These are phyloP conservation scores for Leptura quadrifasciata DNA, from an alignment of 2,888 invertebrate species.

Conservation along the genomic window DNA sequence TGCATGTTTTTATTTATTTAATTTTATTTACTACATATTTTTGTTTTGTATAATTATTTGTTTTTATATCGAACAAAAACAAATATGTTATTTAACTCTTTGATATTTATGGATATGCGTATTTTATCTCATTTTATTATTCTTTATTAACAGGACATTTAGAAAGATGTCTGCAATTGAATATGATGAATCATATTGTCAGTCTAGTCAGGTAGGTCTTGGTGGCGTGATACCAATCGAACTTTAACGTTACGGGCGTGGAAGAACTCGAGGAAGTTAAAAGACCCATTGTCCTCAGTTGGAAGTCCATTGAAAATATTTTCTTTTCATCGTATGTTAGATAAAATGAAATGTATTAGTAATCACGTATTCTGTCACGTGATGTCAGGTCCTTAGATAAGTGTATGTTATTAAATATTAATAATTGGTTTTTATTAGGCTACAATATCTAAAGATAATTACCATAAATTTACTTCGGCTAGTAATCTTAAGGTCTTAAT, in stretches of 20 bases:
- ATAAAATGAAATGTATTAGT: neutral
- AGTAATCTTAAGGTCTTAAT: neutral
- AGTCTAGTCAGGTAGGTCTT: neutral
- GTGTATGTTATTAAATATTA: neutral
- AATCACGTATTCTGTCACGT: neutral
- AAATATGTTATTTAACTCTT: too few relatives aligned
- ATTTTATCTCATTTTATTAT: too few relatives aligned
- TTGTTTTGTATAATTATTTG: too few relatives aligned
- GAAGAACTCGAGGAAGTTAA: neutral
- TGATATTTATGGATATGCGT: too few relatives aligned
- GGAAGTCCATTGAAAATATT: neutral
- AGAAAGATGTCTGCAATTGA: neutral
- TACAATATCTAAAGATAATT: neutral
- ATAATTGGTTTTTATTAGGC: neutral
- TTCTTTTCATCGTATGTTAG: neutral
- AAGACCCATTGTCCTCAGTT: conserved; percentile 7
- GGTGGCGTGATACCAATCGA: neutral
- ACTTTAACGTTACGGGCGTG: neutral
- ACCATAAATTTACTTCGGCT: neutral
- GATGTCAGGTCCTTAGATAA: neutral
- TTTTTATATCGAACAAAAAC: too few relatives aligned
- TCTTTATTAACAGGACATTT: too few relatives aligned
- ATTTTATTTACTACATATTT: too few relatives aligned
- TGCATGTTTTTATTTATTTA: too few relatives aligned
- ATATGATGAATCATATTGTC: neutral